Percentiles rank a stretch among this genome's conserved stretches.
phyloP scores from a whole-genome alignment of 2,888 invertebrate species.

The Hemicrepidius hirtus region DNA sequence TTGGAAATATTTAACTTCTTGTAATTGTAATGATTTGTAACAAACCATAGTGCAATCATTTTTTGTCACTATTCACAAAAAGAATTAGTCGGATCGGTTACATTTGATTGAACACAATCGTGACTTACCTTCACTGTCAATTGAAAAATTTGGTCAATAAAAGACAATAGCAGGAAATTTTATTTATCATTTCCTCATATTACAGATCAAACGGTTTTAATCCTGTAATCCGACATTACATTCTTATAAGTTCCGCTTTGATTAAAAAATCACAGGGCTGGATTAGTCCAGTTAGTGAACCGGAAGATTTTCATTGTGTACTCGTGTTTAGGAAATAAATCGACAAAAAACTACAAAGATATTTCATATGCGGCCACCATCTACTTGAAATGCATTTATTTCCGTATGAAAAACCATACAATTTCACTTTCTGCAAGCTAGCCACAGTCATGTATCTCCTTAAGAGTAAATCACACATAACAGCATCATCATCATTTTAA shows the following conservation, averaged over 20 bases:
- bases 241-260: not conserved
- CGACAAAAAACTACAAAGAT: too few relatives aligned
- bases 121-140: conserved; percentile 13
- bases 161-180: conserved; percentile 8
- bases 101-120: conserved; percentile 17
- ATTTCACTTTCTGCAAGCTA: conserved; percentile 39
- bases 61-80: not conserved
- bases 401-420: not conserved
- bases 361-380: too few relatives aligned
- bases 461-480: conserved; percentile 38
- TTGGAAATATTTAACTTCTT: not conserved
- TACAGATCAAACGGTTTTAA: not conserved
- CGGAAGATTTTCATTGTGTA: too few relatives aligned
- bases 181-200: conserved; percentile 2
- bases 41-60: not conserved
- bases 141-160: conserved; percentile 9
- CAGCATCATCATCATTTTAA: conserved; percentile 34
- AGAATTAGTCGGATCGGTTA: not conserved
- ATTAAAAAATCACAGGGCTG: too few relatives aligned
- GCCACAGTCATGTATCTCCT: conserved; percentile 4
- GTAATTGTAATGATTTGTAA: not conserved
- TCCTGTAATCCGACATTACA: not conserved
- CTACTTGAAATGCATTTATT: not conserved
- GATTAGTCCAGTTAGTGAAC: too few relatives aligned
- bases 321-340: not conserved